Evolutionary conservation across 1,140 invertebrate genomes (phyloP), one percentile per base, ranked within the genome.

Genomic region (Cryptotermes secundus): DNA sequence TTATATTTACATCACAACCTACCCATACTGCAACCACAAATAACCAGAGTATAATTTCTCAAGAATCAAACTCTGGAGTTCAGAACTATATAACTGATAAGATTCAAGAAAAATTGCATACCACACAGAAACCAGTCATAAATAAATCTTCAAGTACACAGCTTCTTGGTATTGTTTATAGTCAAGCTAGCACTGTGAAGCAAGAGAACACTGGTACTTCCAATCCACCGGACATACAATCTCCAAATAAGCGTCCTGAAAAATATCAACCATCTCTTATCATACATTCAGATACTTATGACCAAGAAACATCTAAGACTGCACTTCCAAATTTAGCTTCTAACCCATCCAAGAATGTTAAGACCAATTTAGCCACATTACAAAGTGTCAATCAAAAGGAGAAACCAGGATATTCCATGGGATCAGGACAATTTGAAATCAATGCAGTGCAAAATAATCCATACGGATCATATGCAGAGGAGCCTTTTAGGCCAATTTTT

Each of bases 401-500:
- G 3, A 80, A 22, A 35, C 36, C 12, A 35, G 26, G 12, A 35
- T 81, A 42, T 35, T 35, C 14, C 3, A 12, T 0, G 19, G n/a
- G 10, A 42, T 31, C 31, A 84, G 87, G 88, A 31, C 90, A 91
- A 83, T 92, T 90, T 83, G 89, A 88, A 0, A 91, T 90, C 2
- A 89, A 88, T 10, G 88, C 90, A 0, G 85, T 90, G 22, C 89
- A 90, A 16, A 90, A 91, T 85, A 90, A 89, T 86, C 89, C 89
- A 9, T 92, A 91, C 81, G 89, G 89, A 36, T 79, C 80, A 31
- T 36, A 81, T 34, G 85, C 81, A 35, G 85, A 89, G 14, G 85
- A 87, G 10, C 87, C 88, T 0, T 90, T 90, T 49, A 87, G 88
- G 83, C 88, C 90, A 31, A 85, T 89, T 7, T 86, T 87, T 85